A percentile compares a stretch with the other conserved stretches of the same genome.
Evolutionary conservation across 92 coral and sea anemone genomes (phyloP).

Genomic region (Plumapathes pennacea): DNA sequence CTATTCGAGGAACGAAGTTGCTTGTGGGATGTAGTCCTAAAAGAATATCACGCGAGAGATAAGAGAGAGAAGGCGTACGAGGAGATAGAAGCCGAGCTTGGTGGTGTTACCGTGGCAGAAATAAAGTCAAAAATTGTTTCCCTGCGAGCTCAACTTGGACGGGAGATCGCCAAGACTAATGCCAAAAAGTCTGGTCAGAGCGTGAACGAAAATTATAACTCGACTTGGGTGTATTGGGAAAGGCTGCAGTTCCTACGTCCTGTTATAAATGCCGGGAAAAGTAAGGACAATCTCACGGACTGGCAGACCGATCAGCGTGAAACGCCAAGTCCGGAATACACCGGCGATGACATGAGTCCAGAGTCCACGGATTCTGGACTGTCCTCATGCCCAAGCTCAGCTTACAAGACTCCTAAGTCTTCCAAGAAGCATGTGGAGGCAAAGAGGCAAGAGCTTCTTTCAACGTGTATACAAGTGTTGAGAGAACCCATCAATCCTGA

Average conservation of each 20-base stretch:
- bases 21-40: conserved; percentile 36
- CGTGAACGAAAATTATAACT: conserved; percentile 14
- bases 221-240: conserved; percentile 58
- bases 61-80: conserved; percentile 25
- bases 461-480: conserved; percentile 57
- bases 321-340: too few relatives aligned
- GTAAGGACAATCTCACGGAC: conserved; percentile 43
- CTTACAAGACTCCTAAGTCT: too few relatives aligned
- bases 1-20: conserved; percentile 31
- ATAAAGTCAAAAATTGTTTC: conserved; percentile 22
- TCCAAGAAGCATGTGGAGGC: too few relatives aligned
- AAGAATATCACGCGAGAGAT: conserved; percentile 37
- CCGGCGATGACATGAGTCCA: too few relatives aligned
- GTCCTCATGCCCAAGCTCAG: too few relatives aligned
- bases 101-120: conserved; percentile 15
- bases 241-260: conserved; percentile 46
- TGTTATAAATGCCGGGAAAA: conserved; percentile 48
- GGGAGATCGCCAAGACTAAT: conserved; percentile 33
- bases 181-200: conserved; percentile 41
- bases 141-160: conserved; percentile 41
- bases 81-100: conserved; percentile 19
- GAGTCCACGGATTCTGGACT: too few relatives aligned
- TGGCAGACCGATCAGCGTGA: too few relatives aligned
- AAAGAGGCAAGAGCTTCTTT: conserved; percentile 32
- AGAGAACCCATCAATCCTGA: conserved; percentile 46